Percentiles rank a stretch among this genome's conserved stretches.
phyloP scores from a whole-genome alignment of 2,797 vertebrate genomes.

The Pteronotus mesoamericanus region DNA sequence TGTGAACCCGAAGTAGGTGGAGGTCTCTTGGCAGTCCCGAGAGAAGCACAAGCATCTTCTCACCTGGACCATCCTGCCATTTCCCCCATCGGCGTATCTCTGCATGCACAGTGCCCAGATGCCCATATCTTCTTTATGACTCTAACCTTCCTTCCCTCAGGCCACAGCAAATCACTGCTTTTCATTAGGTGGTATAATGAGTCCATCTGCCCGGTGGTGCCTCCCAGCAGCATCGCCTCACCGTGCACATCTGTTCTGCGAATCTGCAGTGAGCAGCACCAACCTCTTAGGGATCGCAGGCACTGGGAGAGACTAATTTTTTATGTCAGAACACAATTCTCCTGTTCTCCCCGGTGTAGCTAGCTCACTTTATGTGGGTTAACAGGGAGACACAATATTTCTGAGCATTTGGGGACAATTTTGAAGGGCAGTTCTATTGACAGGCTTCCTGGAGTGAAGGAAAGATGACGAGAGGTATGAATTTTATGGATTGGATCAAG shows the following conservation, averaged over 20 bases:
- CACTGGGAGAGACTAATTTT: not conserved
- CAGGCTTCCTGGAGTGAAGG: constrained; percentile 18
- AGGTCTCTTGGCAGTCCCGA: not conserved
- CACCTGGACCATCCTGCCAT: not conserved
- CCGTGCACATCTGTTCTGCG: not conserved
- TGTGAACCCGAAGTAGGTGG: fast-evolving
- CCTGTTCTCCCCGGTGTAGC: not conserved
- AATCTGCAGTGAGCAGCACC: not conserved
- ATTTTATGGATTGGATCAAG: constrained; percentile 49
- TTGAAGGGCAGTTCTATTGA: constrained; percentile 25
- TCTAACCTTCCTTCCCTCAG: constrained; percentile 31
- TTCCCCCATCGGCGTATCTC: not conserved
- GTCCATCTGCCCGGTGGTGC: constrained; percentile 11
- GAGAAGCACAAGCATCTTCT: not conserved
- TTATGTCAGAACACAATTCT: not conserved
- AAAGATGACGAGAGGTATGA: not conserved
- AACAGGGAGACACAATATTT: constrained; percentile 33
- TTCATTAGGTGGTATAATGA: constrained; percentile 41
- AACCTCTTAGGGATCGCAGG: not conserved
- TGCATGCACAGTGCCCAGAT: not conserved
- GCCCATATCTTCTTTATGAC: not conserved
- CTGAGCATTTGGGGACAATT: not conserved
- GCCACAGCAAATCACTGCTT: constrained; percentile 15
- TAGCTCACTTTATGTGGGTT: constrained; percentile 13
- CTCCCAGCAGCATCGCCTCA: not conserved